Percentiles rank a stretch among this genome's conserved stretches.
Conservation (phyloP, 1,140 invertebrate species). For the Eulimnadia texana region DNA sequence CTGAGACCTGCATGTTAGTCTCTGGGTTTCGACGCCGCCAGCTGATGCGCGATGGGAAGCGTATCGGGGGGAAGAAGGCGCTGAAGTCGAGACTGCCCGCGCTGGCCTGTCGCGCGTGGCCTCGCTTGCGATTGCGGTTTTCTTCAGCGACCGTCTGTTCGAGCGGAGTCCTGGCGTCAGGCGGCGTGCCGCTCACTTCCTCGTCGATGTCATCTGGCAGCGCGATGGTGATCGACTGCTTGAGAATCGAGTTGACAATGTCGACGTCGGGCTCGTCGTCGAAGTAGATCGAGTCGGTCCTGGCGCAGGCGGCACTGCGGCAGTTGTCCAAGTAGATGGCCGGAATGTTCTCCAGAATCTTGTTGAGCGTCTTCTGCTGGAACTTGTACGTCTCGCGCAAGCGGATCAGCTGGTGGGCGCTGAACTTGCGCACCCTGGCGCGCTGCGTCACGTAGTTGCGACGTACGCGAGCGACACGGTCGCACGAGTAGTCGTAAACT, state of each 20-base stretch:
- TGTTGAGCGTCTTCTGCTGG: slow-evolving; percentile 84
- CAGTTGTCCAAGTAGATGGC: slow-evolving; percentile 85
- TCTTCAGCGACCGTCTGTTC: slow-evolving; percentile 30
- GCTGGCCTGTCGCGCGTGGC: slow-evolving; percentile 10
- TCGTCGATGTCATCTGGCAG: slow-evolving; percentile 10
- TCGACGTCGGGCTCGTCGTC: slow-evolving; percentile 38
- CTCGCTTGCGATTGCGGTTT: slow-evolving; percentile 3
- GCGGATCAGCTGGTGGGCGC: slow-evolving; percentile 71
- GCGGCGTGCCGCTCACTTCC: background rate
- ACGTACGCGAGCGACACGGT: slow-evolving; percentile 78
- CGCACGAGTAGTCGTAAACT: slow-evolving; percentile 75
- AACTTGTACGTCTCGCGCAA: slow-evolving; percentile 86
- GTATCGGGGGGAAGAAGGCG: slow-evolving; percentile 1
- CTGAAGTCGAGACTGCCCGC: slow-evolving; percentile 13
- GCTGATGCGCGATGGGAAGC: slow-evolving; percentile 3
- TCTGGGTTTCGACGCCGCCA: slow-evolving; percentile 2
- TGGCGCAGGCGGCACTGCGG: slow-evolving; percentile 64
- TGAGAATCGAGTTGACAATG: slow-evolving; percentile 14
- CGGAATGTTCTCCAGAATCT: slow-evolving; percentile 85
- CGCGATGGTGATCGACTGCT: background rate
- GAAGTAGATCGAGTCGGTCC: slow-evolving; percentile 57
- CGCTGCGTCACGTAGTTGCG: slow-evolving; percentile 91
- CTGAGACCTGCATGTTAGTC: background rate
- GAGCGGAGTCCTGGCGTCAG: slow-evolving; percentile 3
- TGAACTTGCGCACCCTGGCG: slow-evolving; percentile 85